A percentile compares a stretch with the other conserved stretches of the same genome.
Evolutionary conservation across 2,797 vertebrate genomes (phyloP).

Genomic region (Sebastes nivosus): DNA sequence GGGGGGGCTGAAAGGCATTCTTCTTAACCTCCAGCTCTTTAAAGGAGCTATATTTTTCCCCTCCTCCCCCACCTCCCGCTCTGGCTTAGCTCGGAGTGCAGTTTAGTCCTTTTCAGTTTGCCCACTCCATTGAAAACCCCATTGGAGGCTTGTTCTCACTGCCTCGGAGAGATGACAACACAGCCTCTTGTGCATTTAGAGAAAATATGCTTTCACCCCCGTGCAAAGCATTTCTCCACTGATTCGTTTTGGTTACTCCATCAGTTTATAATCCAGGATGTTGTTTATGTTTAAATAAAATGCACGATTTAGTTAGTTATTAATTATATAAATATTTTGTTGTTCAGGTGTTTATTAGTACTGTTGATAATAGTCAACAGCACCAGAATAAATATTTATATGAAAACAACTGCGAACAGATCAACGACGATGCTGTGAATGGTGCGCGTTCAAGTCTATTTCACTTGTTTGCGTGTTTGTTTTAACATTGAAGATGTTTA

Average conservation of each 20-base stretch:
- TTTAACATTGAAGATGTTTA: conserved; percentile 81
- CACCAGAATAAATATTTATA: neutral
- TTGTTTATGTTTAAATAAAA: neutral
- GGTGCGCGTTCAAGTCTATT: conserved; percentile 8
- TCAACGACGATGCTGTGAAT: neutral
- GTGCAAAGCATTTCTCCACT: neutral
- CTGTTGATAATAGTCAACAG: neutral
- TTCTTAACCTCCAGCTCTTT: conserved; percentile 81
- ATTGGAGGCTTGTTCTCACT: conserved; percentile 73
- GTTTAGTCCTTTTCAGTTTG: conserved; percentile 85
- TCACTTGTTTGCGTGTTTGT: conserved; percentile 81
- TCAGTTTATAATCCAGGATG: neutral
- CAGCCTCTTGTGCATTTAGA: conserved; percentile 49
- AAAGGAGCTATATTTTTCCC: conserved; percentile 83
- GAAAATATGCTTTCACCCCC: conserved; percentile 38
- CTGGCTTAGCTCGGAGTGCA: conserved; percentile 78
- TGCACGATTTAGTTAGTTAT: neutral
- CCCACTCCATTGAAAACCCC: conserved; percentile 84
- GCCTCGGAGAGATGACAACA: conserved; percentile 62
- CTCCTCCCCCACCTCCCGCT: conserved; percentile 74
- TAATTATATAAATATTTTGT: neutral
- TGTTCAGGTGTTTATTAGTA: neutral
- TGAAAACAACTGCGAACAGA: neutral
- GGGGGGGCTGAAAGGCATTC: conserved; percentile 76
- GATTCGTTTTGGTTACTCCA: neutral